These are phyloP conservation scores for Nemapogon koenigi DNA, from an alignment of 2,888 invertebrate species.

Conservation along the genomic window DNA sequence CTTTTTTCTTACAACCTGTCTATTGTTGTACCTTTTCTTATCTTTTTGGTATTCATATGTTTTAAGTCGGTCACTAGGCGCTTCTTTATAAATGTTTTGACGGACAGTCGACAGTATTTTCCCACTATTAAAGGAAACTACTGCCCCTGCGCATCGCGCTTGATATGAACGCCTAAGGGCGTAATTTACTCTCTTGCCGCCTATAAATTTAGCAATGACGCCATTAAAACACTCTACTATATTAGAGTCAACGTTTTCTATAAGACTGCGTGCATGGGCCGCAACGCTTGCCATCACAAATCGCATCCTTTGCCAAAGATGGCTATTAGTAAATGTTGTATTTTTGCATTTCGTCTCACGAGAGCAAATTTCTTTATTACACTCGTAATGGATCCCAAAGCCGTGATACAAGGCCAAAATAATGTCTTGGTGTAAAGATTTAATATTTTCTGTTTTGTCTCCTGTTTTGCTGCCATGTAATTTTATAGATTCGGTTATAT, in stretches of 20 bases:
- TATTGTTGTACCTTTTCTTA: conserved; percentile 12
- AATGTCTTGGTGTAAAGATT: conserved; percentile 9
- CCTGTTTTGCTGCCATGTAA: conserved; percentile 2
- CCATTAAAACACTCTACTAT: conserved; percentile 13
- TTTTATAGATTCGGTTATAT: conserved; percentile 9
- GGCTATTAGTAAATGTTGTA: conserved; percentile 9
- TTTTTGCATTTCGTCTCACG: conserved; percentile 13
- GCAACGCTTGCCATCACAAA: conserved; percentile 14
- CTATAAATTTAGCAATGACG: conserved; percentile 14
- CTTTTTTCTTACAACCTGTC: neutral
- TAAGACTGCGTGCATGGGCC: conserved; percentile 13
- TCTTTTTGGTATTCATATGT: conserved; percentile 12
- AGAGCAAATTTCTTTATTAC: conserved; percentile 13
- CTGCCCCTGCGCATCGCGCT: conserved; percentile 25
- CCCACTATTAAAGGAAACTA: conserved; percentile 23
- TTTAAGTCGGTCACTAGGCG: conserved; percentile 11
- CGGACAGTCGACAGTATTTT: conserved; percentile 13
- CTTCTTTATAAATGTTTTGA: conserved; percentile 8
- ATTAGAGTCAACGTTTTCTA: conserved; percentile 14
- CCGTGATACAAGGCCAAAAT: conserved; percentile 19
- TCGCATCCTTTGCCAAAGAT: conserved; percentile 11
- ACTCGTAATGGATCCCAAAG: conserved; percentile 21
- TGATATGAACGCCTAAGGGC: conserved; percentile 22
- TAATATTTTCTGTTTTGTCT: conserved; percentile 1
- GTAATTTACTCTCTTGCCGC: conserved; percentile 16